Conservation (phyloP, 2,113 vertebrate species). For the Bujurquina vittata region DNA sequence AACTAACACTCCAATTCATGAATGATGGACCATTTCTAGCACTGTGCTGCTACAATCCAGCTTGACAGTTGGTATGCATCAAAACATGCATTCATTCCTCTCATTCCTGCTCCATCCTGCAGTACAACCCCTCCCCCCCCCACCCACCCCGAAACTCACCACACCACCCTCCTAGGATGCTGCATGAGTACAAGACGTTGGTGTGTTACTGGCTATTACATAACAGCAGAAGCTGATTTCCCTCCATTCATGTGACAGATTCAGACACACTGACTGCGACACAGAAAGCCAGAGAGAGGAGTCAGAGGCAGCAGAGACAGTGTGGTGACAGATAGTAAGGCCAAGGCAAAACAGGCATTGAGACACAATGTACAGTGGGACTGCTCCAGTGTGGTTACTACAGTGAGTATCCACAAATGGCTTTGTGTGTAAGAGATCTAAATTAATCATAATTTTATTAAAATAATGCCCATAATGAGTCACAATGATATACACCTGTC, state of each 20-base stretch:
- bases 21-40: not conserved
- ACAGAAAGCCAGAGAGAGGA: constrained; percentile 26
- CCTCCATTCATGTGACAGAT: constrained; percentile 63
- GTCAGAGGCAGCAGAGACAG: constrained; percentile 1
- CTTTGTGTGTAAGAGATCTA: not conserved
- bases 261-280: constrained; percentile 49
- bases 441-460: not conserved
- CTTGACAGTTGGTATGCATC: not conserved
- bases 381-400: not conserved
- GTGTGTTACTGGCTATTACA: constrained; percentile 61
- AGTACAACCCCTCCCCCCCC: not conserved
- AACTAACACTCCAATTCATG: not conserved
- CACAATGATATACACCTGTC: not conserved
- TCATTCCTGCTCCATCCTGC: constrained; percentile 5
- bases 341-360: constrained; percentile 17
- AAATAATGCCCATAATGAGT: not conserved
- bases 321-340: not conserved
- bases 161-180: constrained; percentile 21
- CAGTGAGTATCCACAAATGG: not conserved
- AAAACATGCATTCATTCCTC: constrained; percentile 28
- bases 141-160: too few relatives aligned
- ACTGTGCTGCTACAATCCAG: not conserved
- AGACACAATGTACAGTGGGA: constrained; percentile 22
- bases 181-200: constrained; percentile 61
- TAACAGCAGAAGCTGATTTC: constrained; percentile 58